phyloP scores from a whole-genome alignment of 1,140 invertebrate species.

The Lepidurus arcticus region DNA sequence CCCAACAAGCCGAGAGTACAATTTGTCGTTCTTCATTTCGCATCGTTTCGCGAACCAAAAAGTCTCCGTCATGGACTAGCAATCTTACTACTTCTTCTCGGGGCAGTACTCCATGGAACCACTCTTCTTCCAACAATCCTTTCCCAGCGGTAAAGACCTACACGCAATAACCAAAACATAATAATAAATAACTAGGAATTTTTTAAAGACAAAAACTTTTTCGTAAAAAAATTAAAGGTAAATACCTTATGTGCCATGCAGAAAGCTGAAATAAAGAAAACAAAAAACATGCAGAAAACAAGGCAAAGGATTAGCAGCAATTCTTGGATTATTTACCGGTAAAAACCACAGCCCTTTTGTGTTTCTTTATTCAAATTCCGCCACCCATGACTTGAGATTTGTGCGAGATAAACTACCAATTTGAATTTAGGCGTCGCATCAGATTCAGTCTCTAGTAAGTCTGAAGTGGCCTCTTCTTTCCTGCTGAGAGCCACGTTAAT shows the following conservation, averaged over 20 bases:
- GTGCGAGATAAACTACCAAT: background rate
- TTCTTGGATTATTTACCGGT: conserved; percentile 2
- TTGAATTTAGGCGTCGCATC: background rate
- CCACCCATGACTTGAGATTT: background rate
- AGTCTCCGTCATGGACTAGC: conserved; percentile 82
- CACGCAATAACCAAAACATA: background rate
- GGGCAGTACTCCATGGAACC: conserved; percentile 95
- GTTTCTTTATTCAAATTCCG: background rate
- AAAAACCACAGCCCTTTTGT: conserved; percentile 11
- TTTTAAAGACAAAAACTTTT: background rate
- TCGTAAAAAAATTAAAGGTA: background rate
- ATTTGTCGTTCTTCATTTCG: conserved; percentile 86
- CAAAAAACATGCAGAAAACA: background rate
- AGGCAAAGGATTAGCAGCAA: background rate
- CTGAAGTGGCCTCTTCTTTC: background rate
- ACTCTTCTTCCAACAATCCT: conserved; percentile 67
- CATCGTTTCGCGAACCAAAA: conserved; percentile 89
- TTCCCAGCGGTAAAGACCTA: conserved; percentile 32
- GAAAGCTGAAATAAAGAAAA: background rate
- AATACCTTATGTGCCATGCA: background rate
- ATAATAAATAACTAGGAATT: background rate
- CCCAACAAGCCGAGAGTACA: conserved; percentile 91
- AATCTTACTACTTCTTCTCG: conserved; percentile 90
- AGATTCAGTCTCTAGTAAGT: background rate
- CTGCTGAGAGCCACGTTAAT: background rate